Evolutionary conservation across 1,140 invertebrate genomes (phyloP), one percentile per base, ranked within the genome.

Genomic region (Polyergus mexicanus): DNA sequence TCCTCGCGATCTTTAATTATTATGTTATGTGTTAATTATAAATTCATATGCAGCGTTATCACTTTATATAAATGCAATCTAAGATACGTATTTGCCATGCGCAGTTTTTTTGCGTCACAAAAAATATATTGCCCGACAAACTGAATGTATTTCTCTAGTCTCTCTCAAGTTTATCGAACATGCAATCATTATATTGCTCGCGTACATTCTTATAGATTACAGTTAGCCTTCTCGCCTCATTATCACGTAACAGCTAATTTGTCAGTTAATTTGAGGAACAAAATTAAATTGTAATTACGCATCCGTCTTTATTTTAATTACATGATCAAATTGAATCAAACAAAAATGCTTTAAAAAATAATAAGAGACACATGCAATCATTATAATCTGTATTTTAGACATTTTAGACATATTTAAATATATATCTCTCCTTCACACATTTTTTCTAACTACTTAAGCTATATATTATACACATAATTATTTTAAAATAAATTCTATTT

Each of bases 161-260:
- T 51, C 25, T 47, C 16, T 69, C 19, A 22, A 71, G 10, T 54
- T 66, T 44, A 69, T 38, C 2, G 1, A 10, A 56, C 5, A 38
- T 16, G n/a, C 16, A 13, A 80, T 69, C 22, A 71, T 78, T 65
- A 78, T 38, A 5, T 68, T 6, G 35, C 25, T 63, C 7, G 16
- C 10, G n/a, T 78, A 66, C 13, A 66, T 66, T 51, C 8, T 54
- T 68, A 28, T 28, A 38, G 16, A 54, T 80, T 68, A 28, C 13
- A 35, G 41, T n/a, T 80, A 69, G 13, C 7, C 41, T 38, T 47
- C 22, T 71, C 22, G 10, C 25, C 22, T 71, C 16, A 7, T 69
- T 38, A 58, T 58, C 65, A 41, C 32, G 16, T 22, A 38, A 56
- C n/a, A 19, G 19, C 32, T 78, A 68, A 68, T 68, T 78, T 78